Conservation (phyloP, 2,888 invertebrate genomes). For the Prostheceraeus crozeri region DNA sequence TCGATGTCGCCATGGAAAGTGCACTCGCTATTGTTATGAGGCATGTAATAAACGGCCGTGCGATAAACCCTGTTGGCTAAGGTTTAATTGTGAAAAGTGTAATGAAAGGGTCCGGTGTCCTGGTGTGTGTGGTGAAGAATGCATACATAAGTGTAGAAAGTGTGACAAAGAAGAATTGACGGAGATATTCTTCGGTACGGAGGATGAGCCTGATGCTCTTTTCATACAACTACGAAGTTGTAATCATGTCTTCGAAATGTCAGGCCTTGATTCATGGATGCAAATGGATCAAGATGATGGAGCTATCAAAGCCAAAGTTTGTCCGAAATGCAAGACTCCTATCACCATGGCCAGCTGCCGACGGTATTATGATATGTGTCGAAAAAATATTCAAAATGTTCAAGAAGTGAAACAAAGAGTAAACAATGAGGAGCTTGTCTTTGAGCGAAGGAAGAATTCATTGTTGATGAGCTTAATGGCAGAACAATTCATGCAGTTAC, state of each 20-base stretch:
- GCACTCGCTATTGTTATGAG: conserved; percentile 43
- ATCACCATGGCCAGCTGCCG: conserved; percentile 49
- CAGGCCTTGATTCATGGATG: conserved; percentile 52
- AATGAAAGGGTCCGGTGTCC: conserved; percentile 55
- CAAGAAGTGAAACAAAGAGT: background rate
- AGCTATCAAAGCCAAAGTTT: conserved; percentile 53
- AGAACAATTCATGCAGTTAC: too few relatives aligned
- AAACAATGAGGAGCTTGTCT: too few relatives aligned
- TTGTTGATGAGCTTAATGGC: too few relatives aligned
- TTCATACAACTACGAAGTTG: conserved; percentile 52
- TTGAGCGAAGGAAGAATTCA: too few relatives aligned
- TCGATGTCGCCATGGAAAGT: conserved; percentile 34
- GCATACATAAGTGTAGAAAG: conserved; percentile 62
- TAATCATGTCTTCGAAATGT: conserved; percentile 52
- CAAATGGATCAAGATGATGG: conserved; percentile 44
- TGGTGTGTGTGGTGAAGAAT: conserved; percentile 69
- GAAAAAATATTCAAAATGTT: background rate
- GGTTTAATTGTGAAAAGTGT: background rate
- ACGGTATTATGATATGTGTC: background rate
- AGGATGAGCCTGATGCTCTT: conserved; percentile 60
- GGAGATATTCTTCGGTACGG: conserved; percentile 53
- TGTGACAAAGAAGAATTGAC: conserved; percentile 57
- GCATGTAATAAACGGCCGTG: conserved; percentile 47
- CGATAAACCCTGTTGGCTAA: conserved; percentile 44
- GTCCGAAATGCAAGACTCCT: conserved; percentile 63